A percentile compares a stretch with the other conserved stretches of the same genome.
Evolutionary conservation across 1,140 invertebrate genomes (phyloP).

Genomic region (Drosophila yakuba): DNA sequence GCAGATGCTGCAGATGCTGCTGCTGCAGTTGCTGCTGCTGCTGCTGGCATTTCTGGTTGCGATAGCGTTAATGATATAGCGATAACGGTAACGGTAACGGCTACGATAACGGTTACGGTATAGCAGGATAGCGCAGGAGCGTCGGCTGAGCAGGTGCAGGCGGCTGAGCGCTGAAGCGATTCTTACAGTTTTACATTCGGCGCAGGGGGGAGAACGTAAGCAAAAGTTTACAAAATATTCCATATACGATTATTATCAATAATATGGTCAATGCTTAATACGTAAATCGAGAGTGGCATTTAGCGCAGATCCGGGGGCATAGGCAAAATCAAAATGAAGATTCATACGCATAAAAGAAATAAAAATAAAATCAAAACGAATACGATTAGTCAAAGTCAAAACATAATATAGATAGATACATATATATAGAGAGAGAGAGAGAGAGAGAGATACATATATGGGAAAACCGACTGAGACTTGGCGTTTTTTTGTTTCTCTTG

Average conservation of each 20-base stretch:
- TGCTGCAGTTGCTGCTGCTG: conserved; percentile 4
- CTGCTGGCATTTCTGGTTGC: conserved; percentile 18
- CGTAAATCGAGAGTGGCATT: conserved; percentile 8
- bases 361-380: neutral
- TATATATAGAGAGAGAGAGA: conserved; percentile 5
- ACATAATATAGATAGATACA: conserved; percentile 5
- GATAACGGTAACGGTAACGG: conserved; percentile 1
- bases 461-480: conserved; percentile 18
- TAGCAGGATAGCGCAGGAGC: conserved; percentile 53
- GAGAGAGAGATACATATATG: conserved; percentile 1
- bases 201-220: conserved; percentile 46
- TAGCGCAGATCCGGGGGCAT: conserved; percentile 24
- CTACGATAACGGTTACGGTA: conserved; percentile 26
- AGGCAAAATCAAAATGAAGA: conserved; percentile 47
- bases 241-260: conserved; percentile 43
- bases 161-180: conserved; percentile 30
- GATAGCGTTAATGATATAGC: conserved; percentile 41
- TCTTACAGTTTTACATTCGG: conserved; percentile 45
- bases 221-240: conserved; percentile 54
- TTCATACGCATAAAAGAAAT: conserved; percentile 21
- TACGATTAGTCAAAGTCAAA: conserved; percentile 31
- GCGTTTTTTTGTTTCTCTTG: neutral
- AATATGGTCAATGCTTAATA: conserved; percentile 9
- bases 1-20: conserved; percentile 27
- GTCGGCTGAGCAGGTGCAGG: conserved; percentile 39